Evolutionary conservation across 2,113 vertebrate species (phyloP).

Genomic region (Clarias macrocephalus): DNA sequence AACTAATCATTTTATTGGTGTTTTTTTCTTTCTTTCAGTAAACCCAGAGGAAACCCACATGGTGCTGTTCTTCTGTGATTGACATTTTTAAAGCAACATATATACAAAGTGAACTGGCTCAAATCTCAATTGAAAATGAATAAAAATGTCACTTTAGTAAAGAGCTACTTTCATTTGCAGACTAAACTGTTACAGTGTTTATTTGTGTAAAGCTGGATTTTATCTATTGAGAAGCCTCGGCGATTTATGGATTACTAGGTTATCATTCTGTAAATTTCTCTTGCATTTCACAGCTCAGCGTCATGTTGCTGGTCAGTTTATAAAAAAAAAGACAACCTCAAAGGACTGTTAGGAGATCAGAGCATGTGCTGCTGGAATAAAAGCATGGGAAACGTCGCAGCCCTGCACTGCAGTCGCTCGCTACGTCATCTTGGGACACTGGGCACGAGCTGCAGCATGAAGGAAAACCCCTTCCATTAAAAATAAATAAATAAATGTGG

Average conservation of each 20-base stretch:
- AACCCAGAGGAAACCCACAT: background rate
- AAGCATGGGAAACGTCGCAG: background rate
- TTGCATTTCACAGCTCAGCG: background rate
- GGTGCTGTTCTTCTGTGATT: background rate
- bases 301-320: background rate
- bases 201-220: background rate
- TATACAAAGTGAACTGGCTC: no score
- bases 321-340: background rate
- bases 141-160: background rate
- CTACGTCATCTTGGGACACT: slow-evolving; percentile 21
- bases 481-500: background rate
- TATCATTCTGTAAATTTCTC: background rate
- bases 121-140: background rate
- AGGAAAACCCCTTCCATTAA: slow-evolving; percentile 19
- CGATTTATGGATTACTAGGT: background rate
- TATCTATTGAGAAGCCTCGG: background rate
- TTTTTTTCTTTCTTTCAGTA: no score
- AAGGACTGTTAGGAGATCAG: background rate
- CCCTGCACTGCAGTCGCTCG: slow-evolving; percentile 30
- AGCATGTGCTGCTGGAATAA: slow-evolving; percentile 1
- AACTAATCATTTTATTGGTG: background rate
- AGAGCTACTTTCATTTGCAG: background rate
- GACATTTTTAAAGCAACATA: no score
- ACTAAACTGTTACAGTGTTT: background rate
- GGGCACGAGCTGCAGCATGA: background rate